phyloP scores from a whole-genome alignment of 2,113 vertebrate genomes.

The Elachura formosa region DNA sequence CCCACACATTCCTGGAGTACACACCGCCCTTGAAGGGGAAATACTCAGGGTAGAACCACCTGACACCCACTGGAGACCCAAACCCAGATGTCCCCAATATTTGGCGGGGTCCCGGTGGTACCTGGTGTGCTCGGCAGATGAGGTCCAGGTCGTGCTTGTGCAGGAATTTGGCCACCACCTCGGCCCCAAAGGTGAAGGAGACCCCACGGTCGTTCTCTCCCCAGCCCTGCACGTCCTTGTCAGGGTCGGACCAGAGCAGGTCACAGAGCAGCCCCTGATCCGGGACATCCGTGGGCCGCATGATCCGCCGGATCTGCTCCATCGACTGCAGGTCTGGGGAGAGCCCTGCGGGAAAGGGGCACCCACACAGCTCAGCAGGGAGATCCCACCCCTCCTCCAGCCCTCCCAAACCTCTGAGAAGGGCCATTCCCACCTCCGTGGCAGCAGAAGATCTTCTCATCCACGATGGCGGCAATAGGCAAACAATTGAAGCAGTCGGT shows the following conservation, averaged over 20 bases:
- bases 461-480: conserved; percentile 93
- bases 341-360: conserved; percentile 62
- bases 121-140: conserved; percentile 96
- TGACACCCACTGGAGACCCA: not conserved
- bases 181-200: conserved; percentile 94
- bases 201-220: conserved; percentile 94
- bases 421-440: conserved; percentile 81
- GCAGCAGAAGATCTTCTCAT: conserved; percentile 98
- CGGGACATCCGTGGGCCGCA: conserved; percentile 94
- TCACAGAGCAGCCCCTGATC: conserved; percentile 96
- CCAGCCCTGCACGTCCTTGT: conserved; percentile 97
- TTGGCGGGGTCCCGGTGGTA: not conserved
- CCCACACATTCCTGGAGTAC: not conserved
- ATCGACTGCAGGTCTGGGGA: conserved; percentile 96
- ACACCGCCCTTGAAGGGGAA: not conserved
- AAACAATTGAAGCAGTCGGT: conserved; percentile 98
- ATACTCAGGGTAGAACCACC: accelerated
- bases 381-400: not conserved
- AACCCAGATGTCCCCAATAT: accelerated
- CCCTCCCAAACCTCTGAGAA: not conserved
- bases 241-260: conserved; percentile 93
- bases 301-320: conserved; percentile 95
- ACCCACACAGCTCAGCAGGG: not conserved
- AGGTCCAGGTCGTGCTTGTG: conserved; percentile 97
- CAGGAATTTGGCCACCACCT: conserved; percentile 95